Percentiles rank a stretch among this genome's conserved stretches.
Evolutionary conservation across 2,113 vertebrate species (phyloP).

Genomic region (Clarias batrachus): DNA sequence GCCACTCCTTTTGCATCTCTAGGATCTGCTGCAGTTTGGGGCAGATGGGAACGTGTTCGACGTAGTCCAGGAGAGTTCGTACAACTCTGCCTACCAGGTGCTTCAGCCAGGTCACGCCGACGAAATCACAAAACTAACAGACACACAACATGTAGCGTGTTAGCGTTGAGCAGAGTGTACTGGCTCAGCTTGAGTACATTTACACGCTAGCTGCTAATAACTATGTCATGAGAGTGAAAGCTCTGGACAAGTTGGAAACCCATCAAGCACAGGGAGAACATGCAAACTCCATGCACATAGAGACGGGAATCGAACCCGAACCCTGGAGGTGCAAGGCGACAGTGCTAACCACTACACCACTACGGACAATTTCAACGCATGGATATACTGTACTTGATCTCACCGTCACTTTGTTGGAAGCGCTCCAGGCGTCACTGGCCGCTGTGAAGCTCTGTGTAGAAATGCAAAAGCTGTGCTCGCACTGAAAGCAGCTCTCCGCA

Average conservation of each 20-base stretch:
- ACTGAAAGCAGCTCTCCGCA: slow-evolving; percentile 80
- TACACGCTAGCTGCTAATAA: no score
- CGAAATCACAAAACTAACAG: slow-evolving; percentile 83
- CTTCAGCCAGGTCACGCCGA: slow-evolving; percentile 79
- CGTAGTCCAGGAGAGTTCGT: slow-evolving; percentile 80
- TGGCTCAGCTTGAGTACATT: not conserved
- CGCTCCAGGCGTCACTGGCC: slow-evolving; percentile 51
- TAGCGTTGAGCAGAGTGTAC: not conserved
- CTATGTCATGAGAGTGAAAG: no score
- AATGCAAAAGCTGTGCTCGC: slow-evolving; percentile 72
- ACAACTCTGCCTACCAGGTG: slow-evolving; percentile 75
- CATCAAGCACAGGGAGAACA: no score
- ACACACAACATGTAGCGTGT: not conserved
- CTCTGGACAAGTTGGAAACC: no score
- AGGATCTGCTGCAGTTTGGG: slow-evolving; percentile 75
- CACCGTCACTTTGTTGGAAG: slow-evolving; percentile 60
- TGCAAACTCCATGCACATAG: no score
- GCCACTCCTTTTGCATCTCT: slow-evolving; percentile 79
- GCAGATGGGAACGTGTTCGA: slow-evolving; percentile 78
- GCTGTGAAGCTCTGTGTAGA: slow-evolving; percentile 64
- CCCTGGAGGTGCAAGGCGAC: no score
- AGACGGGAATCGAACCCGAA: no score
- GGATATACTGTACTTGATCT: not conserved
- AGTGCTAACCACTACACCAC: no score
- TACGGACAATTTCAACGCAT: not conserved